phyloP scores from a whole-genome alignment of 2,888 invertebrate genomes.

The Dicycla oo region DNA sequence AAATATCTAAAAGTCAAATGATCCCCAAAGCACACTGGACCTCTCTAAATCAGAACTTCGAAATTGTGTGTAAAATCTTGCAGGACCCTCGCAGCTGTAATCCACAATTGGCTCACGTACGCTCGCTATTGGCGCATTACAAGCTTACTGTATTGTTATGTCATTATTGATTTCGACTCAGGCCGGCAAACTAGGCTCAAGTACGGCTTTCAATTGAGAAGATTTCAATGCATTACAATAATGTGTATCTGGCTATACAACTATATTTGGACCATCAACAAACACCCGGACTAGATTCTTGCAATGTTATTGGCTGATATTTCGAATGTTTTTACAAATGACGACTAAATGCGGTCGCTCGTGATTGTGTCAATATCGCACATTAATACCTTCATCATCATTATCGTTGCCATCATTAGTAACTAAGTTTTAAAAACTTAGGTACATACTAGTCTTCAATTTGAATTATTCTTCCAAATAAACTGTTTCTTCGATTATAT shows the following conservation, averaged over 20 bases:
- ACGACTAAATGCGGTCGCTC: too few species aligned
- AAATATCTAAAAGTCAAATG: not conserved
- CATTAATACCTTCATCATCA: too few species aligned
- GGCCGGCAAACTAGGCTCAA: conserved; percentile 39
- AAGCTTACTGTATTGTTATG: conserved; percentile 66
- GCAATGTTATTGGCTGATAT: not conserved
- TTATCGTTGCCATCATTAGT: too few species aligned
- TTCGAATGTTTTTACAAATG: too few species aligned
- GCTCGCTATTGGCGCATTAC: conserved; percentile 64
- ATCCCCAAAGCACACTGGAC: not conserved
- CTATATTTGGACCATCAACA: not conserved
- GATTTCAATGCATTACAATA: conserved; percentile 39
- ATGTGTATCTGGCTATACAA: not conserved
- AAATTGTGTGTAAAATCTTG: conserved; percentile 48
- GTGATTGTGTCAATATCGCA: too few species aligned
- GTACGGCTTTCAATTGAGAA: conserved; percentile 36
- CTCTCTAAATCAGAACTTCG: conserved; percentile 31
- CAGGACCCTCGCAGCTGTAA: conserved; percentile 42
- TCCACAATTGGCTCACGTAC: conserved; percentile 65
- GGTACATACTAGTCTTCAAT: too few species aligned
- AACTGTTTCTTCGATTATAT: not conserved
- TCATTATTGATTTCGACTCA: conserved; percentile 65
- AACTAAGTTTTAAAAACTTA: too few species aligned
- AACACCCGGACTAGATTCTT: conserved; percentile 8
- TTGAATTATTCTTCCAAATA: not conserved